These are phyloP conservation scores for Harpalus rubripes DNA, from an alignment of 2,888 invertebrate species.

Conservation along the genomic window DNA sequence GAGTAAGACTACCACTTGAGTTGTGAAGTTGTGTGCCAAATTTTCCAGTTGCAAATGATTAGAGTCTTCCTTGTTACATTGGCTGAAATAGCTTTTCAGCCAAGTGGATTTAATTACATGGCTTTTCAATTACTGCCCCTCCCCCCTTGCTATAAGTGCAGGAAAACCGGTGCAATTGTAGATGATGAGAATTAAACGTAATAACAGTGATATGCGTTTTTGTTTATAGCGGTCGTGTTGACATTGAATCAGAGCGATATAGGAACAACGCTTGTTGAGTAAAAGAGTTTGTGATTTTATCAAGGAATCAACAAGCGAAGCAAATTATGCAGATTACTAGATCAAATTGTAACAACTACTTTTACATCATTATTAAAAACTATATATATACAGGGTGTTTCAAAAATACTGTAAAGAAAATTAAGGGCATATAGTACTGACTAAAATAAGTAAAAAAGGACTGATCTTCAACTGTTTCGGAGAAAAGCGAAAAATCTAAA, in stretches of 20 bases:
- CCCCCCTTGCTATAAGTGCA: constrained; percentile 54
- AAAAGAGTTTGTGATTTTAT: constrained; percentile 26
- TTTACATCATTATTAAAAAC: constrained; percentile 2
- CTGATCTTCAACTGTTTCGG: too few relatives aligned
- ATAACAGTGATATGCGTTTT: constrained; percentile 57
- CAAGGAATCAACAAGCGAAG: constrained; percentile 29
- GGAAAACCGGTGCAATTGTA: constrained; percentile 64
- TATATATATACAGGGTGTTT: too few relatives aligned
- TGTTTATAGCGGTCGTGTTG: constrained; percentile 49
- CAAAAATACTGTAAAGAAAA: too few relatives aligned
- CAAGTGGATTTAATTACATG: constrained; percentile 54
- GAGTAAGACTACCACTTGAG: too few relatives aligned
- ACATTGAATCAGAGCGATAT: constrained; percentile 17
- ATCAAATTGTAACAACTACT: background rate
- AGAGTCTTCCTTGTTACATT: constrained; percentile 36
- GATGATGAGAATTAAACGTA: constrained; percentile 63
- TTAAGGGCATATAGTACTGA: too few relatives aligned
- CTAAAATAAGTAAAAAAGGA: too few relatives aligned
- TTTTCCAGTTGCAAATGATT: constrained; percentile 45
- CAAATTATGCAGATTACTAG: constrained; percentile 17
- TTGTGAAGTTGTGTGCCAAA: constrained; percentile 12
- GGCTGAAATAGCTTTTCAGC: constrained; percentile 34
- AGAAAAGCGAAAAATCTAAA: too few relatives aligned
- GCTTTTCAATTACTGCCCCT: constrained; percentile 44
- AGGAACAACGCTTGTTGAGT: background rate